Percentiles rank a stretch among this genome's conserved stretches.
phyloP scores from a whole-genome alignment of 2,113 vertebrate species.

The Dasyurus viverrinus region DNA sequence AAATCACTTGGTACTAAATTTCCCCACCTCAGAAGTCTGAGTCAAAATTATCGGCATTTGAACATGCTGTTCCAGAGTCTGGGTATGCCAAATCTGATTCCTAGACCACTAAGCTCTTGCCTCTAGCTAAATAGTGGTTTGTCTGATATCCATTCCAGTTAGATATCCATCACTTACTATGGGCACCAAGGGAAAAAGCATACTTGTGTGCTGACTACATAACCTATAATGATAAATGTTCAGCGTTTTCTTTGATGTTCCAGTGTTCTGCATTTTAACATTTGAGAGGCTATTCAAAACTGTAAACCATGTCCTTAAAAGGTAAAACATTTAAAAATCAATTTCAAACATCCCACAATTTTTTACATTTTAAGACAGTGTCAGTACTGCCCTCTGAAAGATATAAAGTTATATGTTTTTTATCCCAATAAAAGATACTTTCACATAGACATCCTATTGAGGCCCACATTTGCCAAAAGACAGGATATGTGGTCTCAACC shows the following conservation, averaged over 20 bases:
- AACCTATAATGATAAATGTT: neutral
- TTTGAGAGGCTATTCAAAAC: neutral
- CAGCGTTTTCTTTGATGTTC: neutral
- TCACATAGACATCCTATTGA: neutral
- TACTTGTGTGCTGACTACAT: neutral
- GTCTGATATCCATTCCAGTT: neutral
- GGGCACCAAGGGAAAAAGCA: neutral
- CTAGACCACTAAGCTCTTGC: neutral
- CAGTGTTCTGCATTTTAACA: neutral
- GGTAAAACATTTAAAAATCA: neutral
- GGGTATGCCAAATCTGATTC: neutral
- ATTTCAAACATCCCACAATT: slow-evolving; percentile 8
- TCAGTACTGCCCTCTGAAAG: neutral
- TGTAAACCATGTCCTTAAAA: neutral
- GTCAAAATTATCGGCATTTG: neutral
- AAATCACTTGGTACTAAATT: neutral
- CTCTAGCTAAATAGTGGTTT: neutral
- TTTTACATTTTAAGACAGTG: neutral
- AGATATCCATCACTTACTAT: neutral
- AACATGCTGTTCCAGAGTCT: neutral
- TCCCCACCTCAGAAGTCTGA: neutral
- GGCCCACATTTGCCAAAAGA: neutral
- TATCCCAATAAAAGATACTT: slow-evolving; percentile 7
- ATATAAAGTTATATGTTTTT: slow-evolving; percentile 11
- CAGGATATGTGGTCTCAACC: neutral